phyloP scores from a whole-genome alignment of 2,888 invertebrate species.

The Helobdella robusta region DNA sequence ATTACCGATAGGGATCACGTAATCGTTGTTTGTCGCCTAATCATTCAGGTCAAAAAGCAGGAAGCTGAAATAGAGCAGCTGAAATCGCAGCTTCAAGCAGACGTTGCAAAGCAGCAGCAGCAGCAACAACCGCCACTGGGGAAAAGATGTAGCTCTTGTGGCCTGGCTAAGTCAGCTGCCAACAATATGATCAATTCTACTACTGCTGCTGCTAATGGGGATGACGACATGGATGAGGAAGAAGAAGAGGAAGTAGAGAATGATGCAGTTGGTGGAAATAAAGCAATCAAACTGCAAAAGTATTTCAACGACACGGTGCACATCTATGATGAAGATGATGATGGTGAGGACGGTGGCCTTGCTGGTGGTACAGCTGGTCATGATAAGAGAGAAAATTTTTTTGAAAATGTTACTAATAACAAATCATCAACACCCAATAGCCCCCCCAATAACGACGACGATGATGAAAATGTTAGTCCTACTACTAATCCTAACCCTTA shows the following conservation, averaged over 20 bases:
- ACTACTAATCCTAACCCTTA: neutral
- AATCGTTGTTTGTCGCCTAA: too few relatives aligned
- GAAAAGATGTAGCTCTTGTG: neutral
- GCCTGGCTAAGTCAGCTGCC: too few relatives aligned
- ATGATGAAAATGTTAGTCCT: neutral
- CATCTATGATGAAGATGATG: neutral
- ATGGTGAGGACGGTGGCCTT: neutral
- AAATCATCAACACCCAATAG: neutral
- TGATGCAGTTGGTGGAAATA: neutral
- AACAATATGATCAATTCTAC: too few relatives aligned
- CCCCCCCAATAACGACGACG: neutral
- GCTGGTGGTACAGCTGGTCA: neutral
- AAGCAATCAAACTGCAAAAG: neutral
- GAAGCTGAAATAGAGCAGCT: too few relatives aligned
- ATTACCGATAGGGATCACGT: too few relatives aligned
- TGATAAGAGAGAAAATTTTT: neutral
- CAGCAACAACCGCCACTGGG: neutral
- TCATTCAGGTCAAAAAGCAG: too few relatives aligned
- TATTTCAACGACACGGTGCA: neutral
- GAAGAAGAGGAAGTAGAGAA: slow-evolving; percentile 3
- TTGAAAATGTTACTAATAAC: neutral
- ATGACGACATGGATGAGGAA: too few relatives aligned
- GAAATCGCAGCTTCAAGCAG: too few relatives aligned
- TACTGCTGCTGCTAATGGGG: too few relatives aligned
- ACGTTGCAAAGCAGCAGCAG: neutral